Conservation (phyloP, 1,140 invertebrate species). For the Rhizoglyphus robini region DNA sequence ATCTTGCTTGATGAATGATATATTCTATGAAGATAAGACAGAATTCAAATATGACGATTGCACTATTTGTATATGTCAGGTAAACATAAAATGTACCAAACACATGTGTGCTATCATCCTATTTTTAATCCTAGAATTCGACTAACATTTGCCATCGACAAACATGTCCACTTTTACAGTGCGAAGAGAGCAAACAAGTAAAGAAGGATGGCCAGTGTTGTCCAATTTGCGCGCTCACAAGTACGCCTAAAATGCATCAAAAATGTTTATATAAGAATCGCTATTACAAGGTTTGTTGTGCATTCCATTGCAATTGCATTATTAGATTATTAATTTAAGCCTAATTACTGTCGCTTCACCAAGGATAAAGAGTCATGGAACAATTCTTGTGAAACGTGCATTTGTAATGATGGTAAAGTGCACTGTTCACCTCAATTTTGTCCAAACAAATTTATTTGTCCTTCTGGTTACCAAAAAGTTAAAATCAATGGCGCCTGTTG, state of each 20-base stretch:
- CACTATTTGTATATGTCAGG: conserved; percentile 59
- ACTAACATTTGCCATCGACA: conserved; percentile 57
- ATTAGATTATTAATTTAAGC: too few species aligned
- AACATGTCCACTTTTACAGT: conserved; percentile 67
- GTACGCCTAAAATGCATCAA: conserved; percentile 23
- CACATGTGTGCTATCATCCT: not conserved
- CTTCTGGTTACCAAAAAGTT: conserved; percentile 52
- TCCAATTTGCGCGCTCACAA: conserved; percentile 36
- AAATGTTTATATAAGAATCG: not conserved
- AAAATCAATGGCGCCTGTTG: conserved; percentile 66
- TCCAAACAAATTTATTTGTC: conserved; percentile 45
- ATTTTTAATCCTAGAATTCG: conserved; percentile 34
- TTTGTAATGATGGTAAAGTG: conserved; percentile 59
- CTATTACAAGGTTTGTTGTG: too few species aligned
- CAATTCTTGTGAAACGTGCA: conserved; percentile 71
- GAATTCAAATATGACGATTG: conserved; percentile 55
- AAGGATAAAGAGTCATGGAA: conserved; percentile 19
- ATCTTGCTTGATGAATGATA: conserved; percentile 51
- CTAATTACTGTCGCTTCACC: too few species aligned
- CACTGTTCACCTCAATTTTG: conserved; percentile 65
- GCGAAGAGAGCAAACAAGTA: conserved; percentile 52
- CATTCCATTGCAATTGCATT: too few species aligned
- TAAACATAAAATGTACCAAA: conserved; percentile 23
- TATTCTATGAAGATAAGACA: conserved; percentile 41
- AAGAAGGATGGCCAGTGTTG: conserved; percentile 55